These are phyloP conservation scores for Delia radicum DNA, from an alignment of 1,140 invertebrate genomes.

Conservation along the genomic window DNA sequence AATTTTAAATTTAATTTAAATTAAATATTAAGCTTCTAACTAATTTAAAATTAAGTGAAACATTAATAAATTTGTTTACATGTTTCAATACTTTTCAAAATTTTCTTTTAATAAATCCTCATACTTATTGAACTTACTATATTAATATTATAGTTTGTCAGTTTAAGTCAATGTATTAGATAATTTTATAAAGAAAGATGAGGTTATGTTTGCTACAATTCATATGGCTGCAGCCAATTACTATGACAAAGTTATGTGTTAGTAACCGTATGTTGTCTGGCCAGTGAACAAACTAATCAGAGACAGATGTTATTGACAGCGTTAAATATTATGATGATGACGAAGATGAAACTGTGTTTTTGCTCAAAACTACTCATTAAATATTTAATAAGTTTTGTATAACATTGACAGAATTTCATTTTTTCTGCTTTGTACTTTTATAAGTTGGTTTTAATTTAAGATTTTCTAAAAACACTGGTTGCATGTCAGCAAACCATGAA, in stretches of 20 bases:
- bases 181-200: neutral
- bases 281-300: neutral
- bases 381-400: no score
- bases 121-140: no score
- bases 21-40: no score
- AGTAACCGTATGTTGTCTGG: neutral
- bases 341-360: no score
- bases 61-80: no score
- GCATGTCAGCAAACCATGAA: conserved; percentile 53
- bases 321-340: neutral
- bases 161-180: no score
- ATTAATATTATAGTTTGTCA: no score
- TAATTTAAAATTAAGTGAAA: no score
- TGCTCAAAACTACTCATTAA: no score
- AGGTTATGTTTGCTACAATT: neutral
- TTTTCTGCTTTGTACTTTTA: conserved; percentile 21
- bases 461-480: conserved; percentile 52
- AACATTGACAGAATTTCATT: neutral
- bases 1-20: no score
- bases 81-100: no score
- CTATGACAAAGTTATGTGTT: neutral
- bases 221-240: neutral
- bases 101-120: no score
- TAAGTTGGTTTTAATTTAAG: conserved; percentile 39
- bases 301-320: neutral